These are phyloP conservation scores for Atta colombica DNA, from an alignment of 1,140 invertebrate species.

Conservation along the genomic window DNA sequence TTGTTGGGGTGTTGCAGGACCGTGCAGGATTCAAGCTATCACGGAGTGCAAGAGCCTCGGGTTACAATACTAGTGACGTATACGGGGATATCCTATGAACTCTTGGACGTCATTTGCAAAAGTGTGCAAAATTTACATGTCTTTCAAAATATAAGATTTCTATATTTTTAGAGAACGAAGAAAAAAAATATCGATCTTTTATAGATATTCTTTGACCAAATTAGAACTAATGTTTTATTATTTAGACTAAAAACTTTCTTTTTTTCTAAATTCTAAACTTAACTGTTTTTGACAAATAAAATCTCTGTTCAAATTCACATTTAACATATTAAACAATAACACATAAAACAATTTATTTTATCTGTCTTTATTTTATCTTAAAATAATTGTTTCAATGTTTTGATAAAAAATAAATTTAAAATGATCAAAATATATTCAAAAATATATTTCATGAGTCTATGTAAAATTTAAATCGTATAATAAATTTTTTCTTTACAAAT, in stretches of 20 bases:
- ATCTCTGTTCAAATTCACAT: neutral
- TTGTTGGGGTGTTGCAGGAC: constrained; percentile 80
- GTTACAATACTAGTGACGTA: constrained; percentile 72
- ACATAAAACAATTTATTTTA: neutral
- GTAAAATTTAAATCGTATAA: neutral
- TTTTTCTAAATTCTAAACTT: neutral
- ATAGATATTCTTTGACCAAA: neutral
- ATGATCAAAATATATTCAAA: neutral
- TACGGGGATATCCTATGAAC: constrained; percentile 68
- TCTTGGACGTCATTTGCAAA: constrained; percentile 70
- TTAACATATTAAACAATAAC: neutral
- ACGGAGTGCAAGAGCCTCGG: constrained; percentile 70
- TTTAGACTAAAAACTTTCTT: neutral
- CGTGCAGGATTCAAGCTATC: constrained; percentile 76
- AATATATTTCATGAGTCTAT: neutral
- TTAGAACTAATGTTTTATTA: neutral
- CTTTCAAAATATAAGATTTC: neutral
- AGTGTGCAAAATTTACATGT: constrained; percentile 49
- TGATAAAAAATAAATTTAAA: neutral
- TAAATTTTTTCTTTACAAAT: neutral
- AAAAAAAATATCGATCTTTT: neutral
- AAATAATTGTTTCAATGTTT: constrained; percentile 2
- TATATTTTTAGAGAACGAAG: neutral
- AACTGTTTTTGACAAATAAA: neutral
- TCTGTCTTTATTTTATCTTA: neutral